Conservation (phyloP, 2,888 invertebrate species). For the Coelinius sp. region DNA sequence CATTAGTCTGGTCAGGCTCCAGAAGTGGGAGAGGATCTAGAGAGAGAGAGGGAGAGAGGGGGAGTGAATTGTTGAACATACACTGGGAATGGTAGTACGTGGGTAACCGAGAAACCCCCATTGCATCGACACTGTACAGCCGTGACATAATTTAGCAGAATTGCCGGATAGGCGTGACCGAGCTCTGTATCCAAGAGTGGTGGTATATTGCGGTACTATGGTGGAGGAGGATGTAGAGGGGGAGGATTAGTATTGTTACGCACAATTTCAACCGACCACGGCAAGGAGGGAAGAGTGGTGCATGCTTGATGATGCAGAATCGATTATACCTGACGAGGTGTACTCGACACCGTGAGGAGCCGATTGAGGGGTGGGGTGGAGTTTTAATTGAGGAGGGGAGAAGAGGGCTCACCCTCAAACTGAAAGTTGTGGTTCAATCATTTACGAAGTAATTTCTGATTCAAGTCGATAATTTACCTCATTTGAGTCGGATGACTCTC, state of each 20-base stretch:
- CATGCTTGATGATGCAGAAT: conserved; percentile 34
- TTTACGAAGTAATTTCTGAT: no score
- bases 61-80: background rate
- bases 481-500: no score
- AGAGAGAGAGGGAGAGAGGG: no score
- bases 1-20: background rate
- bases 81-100: background rate
- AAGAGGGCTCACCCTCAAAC: no score
- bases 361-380: no score
- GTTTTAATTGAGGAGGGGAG: no score
- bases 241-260: conserved; percentile 43
- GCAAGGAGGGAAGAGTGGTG: no score
- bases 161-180: conserved; percentile 49
- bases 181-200: conserved; percentile 35
- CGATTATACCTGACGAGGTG: conserved; percentile 49
- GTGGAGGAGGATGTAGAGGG: background rate
- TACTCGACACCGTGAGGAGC: no score
- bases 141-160: conserved; percentile 52
- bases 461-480: no score
- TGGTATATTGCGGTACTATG: conserved; percentile 21
- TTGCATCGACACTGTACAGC: conserved; percentile 29
- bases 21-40: background rate
- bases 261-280: conserved; percentile 48
- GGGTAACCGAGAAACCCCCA: background rate
- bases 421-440: no score